A percentile compares a stretch with the other conserved stretches of the same genome.
phyloP scores from a whole-genome alignment of 2,888 invertebrate species.

The Leptothorax acervorum region DNA sequence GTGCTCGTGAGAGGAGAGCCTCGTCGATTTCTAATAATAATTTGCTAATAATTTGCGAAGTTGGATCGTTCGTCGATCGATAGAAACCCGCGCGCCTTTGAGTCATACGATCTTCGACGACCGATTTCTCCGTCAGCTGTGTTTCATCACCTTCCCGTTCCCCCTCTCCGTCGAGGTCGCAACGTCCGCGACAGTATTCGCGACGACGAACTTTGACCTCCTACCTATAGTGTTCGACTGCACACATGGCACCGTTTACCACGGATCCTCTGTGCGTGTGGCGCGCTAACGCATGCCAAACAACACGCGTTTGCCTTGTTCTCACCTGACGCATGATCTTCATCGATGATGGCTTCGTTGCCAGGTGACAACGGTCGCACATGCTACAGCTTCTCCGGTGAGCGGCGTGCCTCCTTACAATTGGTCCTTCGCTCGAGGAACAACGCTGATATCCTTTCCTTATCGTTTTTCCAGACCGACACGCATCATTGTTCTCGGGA shows the following conservation, averaged over 20 bases:
- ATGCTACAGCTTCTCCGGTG: slow-evolving; percentile 86
- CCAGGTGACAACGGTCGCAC: slow-evolving; percentile 87
- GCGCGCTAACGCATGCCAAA: not conserved
- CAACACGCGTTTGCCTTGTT: not conserved
- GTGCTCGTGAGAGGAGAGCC: not conserved
- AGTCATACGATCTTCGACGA: not conserved
- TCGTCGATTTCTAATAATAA: not conserved
- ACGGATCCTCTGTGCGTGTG: not conserved
- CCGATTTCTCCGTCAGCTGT: not conserved
- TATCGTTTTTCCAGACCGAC: slow-evolving; percentile 7
- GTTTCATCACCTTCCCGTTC: not conserved
- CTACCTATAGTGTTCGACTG: slow-evolving; percentile 18
- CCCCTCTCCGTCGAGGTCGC: slow-evolving; percentile 13
- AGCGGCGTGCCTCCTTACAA: slow-evolving; percentile 75
- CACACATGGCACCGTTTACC: slow-evolving; percentile 53
- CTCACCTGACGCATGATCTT: slow-evolving; percentile 74
- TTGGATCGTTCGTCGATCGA: not conserved
- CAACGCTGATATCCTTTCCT: not conserved
- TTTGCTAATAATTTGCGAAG: not conserved
- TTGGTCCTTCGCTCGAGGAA: not conserved
- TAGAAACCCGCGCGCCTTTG: not conserved
- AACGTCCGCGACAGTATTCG: slow-evolving; percentile 26
- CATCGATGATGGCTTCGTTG: slow-evolving; percentile 58
- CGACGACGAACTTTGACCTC: slow-evolving; percentile 67
- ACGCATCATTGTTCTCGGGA: slow-evolving; percentile 24